A percentile compares a stretch with the other conserved stretches of the same genome.
These are phyloP conservation scores for Lepidocyrtoides sp. DNA, from an alignment of 2,888 invertebrate genomes.

Conservation along the genomic window DNA sequence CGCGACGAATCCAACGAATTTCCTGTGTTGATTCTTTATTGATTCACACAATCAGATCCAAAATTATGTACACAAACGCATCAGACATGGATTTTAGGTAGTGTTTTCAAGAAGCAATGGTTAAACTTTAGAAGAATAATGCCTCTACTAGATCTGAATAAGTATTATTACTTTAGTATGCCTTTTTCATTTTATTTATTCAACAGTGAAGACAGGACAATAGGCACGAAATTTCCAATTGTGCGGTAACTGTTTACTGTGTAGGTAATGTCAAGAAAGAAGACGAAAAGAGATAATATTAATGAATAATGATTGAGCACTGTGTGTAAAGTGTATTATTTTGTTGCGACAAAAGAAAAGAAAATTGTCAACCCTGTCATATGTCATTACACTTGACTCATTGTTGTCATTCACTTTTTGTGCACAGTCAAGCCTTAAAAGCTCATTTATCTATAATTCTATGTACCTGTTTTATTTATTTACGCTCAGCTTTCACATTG, in stretches of 20 bases:
- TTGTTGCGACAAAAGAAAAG: constrained; percentile 3
- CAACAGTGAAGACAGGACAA: constrained; percentile 16
- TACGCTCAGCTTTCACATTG: constrained; percentile 16
- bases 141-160: background rate
- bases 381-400: constrained; percentile 33
- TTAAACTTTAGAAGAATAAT: background rate
- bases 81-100: background rate
- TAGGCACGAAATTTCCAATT: constrained; percentile 39
- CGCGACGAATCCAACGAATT: constrained; percentile 14
- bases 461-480: background rate
- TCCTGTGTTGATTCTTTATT: constrained; percentile 4
- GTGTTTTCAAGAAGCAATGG: background rate
- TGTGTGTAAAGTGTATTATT: background rate
- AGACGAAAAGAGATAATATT: background rate
- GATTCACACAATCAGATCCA: constrained; percentile 4
- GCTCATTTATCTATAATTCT: background rate
- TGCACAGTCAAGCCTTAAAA: background rate
- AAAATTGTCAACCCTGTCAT: constrained; percentile 2
- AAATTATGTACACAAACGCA: background rate
- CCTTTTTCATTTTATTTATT: constrained; percentile 7
- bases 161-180: background rate
- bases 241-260: constrained; percentile 7
- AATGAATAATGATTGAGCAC: constrained; percentile 29
- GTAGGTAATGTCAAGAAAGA: background rate
- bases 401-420: background rate